Evolutionary conservation across 2,888 invertebrate genomes (phyloP), one percentile per base, ranked within the genome.

Genomic region (Heliconius erato): DNA sequence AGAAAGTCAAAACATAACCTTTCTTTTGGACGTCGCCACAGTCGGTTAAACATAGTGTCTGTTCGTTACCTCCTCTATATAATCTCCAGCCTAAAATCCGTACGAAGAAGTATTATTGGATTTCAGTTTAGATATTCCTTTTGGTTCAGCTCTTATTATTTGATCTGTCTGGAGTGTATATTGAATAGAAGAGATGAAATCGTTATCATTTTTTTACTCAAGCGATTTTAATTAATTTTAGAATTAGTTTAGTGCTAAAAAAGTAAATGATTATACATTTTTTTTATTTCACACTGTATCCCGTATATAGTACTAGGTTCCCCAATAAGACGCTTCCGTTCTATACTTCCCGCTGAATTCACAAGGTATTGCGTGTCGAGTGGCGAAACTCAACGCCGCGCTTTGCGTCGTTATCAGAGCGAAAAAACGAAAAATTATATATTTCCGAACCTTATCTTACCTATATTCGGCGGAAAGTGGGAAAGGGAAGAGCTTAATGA

Each of bases 21-120:
- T 54, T 19, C 23, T 54, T 54, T 54, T 23, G 7, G 54, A 23
- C 23, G n/a, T 11, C 63, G 12, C 63, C 12, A n/a, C n/a, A n/a
- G n/a, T 63, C 40, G n/a, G n/a, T 6, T 14, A 71, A 49, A n/a
- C 49, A 32, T 74, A 74, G 44, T 49, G 40, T 83, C 91, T 92
- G 69, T 49, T 32, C 44, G 6, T 11, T 83, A 6, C 7, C 0
- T 86, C 85, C 9, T 89, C 88, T 86, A 84, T 86, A 87, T 91
- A 90, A 90, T 91, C 89, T 88, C 84, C 85, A 83, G 84, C 85
- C 86, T 83, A 87, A 90, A 92, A 91, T 91, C 91, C 91, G 89
- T 89, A 88, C 89, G 90, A 90, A 91, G 90, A 90, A 90, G 90
- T 88, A 88, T 91, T 93, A 93, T 93, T 93, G 92, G 92, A 93